Evolutionary conservation across 2,888 invertebrate genomes (phyloP), one percentile per base, ranked within the genome.

Genomic region (Hypercompe scribonia): DNA sequence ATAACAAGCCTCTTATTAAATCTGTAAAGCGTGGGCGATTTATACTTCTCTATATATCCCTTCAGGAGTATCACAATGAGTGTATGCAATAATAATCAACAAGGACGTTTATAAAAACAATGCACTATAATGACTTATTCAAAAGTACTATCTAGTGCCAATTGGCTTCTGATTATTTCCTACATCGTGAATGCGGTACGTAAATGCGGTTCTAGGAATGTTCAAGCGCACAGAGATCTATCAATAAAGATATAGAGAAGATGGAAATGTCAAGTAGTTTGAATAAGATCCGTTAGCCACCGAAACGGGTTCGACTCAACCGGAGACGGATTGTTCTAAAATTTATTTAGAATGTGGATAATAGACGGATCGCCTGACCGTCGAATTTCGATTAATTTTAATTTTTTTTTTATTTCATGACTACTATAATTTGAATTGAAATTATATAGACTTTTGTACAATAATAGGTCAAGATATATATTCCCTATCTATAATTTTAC

Each of bases 121-220:
- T 77, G 74, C 34, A 68, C 74, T 72, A 71, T 76, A 68, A 73
- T 77, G 67, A 50, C 72, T 31, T 61, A 7, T 31, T 61, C 31
- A 61, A 31, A 72, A 75, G 77, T 76, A 31, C 46, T 34, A 66
- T 42, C 69, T 61, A 39, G 42, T 81, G 72, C 78, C 75, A 81
- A 76, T 77, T 78, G 75, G 74, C 80, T 86, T 75, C 70, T 73
- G 77, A 82, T 71, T 67, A 82, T 81, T 86, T 87, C 88, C 87
- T 82, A 78, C 70, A 70, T 81, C 70, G 73, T 82, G 82, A 82
- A 81, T 81, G 81, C 74, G 81, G 74, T 71, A 46, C 65, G 42
- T 65, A 72, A 76, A 65, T 77, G 65, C 15, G 15, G 31, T 61
- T 61, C 72, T 77, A 70, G 39, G 70, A 79, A 77, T 78, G 28